Evolutionary conservation across 2,113 vertebrate genomes (phyloP), one percentile per base, ranked within the genome.

Genomic region (Pampusana beccarii): DNA sequence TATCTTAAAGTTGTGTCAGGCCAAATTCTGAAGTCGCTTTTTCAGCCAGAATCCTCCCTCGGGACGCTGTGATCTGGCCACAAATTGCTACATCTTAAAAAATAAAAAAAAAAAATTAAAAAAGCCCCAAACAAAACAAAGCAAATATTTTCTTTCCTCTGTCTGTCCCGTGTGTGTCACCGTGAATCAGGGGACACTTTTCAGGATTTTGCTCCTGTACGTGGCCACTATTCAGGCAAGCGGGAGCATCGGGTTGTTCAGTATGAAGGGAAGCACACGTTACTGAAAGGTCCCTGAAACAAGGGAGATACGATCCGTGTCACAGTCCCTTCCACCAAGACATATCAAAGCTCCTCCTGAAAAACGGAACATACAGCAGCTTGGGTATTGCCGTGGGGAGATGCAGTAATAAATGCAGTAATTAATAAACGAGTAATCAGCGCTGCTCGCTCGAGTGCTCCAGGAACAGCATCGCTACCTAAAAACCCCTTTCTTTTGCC

Each of bases 1-100:
- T 94, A 97, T 92, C 87, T 92, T 73, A 31, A 85, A 95, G 78
- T 95, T 92, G 80, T 53, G 72, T 48, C 77, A 78, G 81, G 81
- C 89, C 81, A 73, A 95, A 89, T 80, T 74, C 82, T 81, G 56
- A 82, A 92, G 71, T 67, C 9, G 79, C 61, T 71, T 89, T 66
- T 64, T 94, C 80, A 65, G 80, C 86, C 89, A 95, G 90, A 90
- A 79, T 7, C 28, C 24, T 95, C 91, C 65, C 89, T 69, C 0
- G 57, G 90, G 84, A 85, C 34, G 21, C n/a, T 70, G 46, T 48
- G 44, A 93, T 95, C 89, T 94, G 82, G 79, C 64, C 50, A 86
- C 86, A 66, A 80, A 80, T 54, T 81, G 67, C 58, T 80, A 62
- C 72, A 84, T 84, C 34, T n/a, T n/a, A 3, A 36, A 91, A 79